phyloP scores from a whole-genome alignment of 2,888 invertebrate genomes.

The Volucella inflata region DNA sequence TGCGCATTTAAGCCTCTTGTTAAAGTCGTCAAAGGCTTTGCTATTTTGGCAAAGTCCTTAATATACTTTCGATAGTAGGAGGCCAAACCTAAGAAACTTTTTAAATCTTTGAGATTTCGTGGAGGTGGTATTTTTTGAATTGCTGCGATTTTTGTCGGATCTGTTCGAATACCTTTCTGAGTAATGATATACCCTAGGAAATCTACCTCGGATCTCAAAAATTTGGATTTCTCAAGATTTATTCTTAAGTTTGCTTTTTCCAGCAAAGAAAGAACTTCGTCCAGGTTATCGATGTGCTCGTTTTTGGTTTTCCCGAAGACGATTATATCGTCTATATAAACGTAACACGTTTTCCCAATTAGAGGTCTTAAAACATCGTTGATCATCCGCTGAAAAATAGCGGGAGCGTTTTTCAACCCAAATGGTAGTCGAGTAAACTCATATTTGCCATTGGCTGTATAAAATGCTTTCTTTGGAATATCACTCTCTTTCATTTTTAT shows the following conservation, averaged over 20 bases:
- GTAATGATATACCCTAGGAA: conserved; percentile 5
- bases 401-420: too few species aligned
- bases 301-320: background rate
- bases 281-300: background rate
- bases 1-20: conserved; percentile 25
- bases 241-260: background rate
- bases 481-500: conserved; percentile 47
- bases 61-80: too few species aligned
- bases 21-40: too few species aligned
- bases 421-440: too few species aligned
- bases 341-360: too few species aligned
- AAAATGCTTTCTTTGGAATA: too few species aligned
- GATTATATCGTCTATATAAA: conserved; percentile 4
- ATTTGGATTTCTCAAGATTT: background rate
- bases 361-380: too few species aligned
- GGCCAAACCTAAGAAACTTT: too few species aligned
- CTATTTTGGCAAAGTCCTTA: too few species aligned
- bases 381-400: too few species aligned
- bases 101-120: conserved; percentile 33
- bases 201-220: too few species aligned
- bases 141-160: conserved; percentile 29
- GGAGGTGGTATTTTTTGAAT: background rate
- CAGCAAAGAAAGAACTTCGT: background rate
- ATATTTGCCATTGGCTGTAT: too few species aligned
- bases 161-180: conserved; percentile 26